phyloP scores from a whole-genome alignment of 2,888 invertebrate genomes.

The Blomia tropicalis region DNA sequence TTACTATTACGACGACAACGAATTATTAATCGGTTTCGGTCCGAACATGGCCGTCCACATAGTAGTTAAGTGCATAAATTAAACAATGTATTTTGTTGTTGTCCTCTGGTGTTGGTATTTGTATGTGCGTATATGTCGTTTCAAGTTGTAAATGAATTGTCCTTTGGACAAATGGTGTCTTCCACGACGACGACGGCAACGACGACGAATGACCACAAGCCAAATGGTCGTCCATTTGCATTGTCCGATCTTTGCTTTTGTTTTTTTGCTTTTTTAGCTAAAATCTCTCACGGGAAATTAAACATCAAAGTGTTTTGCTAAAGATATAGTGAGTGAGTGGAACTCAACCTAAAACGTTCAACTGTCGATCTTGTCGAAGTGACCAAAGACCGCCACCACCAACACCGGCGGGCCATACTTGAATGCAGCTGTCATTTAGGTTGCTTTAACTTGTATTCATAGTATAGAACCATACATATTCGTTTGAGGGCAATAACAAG shows the following conservation, averaged over 20 bases:
- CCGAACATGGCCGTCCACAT: neutral
- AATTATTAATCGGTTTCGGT: constrained; percentile 1
- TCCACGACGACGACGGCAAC: no score
- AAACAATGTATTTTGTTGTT: neutral
- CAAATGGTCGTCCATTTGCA: constrained; percentile 8
- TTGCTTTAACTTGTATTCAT: no score
- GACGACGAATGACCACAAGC: constrained; percentile 3
- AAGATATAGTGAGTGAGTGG: no score
- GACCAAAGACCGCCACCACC: neutral
- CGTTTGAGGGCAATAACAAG: no score
- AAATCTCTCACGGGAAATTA: constrained; percentile 15
- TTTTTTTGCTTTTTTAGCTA: constrained; percentile 4
- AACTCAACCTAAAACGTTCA: neutral
- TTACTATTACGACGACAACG: no score
- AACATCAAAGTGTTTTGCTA: no score
- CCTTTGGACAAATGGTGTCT: no score
- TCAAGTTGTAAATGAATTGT: no score
- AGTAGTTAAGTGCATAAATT: constrained; percentile 10
- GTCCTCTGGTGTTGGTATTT: no score
- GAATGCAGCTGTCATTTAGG: neutral
- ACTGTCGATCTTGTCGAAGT: neutral
- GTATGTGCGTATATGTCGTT: no score
- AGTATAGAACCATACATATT: no score
- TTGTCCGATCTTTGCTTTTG: neutral
- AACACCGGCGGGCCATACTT: constrained; percentile 1